These are phyloP conservation scores for Ganaspis sp. DNA, from an alignment of 1,140 invertebrate species.

Conservation along the genomic window DNA sequence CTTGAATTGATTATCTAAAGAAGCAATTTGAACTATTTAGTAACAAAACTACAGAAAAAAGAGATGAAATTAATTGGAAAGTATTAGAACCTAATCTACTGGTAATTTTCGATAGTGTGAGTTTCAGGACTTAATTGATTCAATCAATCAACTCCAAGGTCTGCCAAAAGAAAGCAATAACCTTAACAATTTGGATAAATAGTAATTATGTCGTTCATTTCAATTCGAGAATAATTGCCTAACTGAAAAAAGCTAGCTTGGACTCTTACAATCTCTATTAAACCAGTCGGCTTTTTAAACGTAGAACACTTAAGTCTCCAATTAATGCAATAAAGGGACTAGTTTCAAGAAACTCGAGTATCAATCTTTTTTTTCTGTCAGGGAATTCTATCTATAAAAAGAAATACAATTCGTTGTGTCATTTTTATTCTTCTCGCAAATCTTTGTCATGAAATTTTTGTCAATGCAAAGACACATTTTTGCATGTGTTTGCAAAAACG, in stretches of 20 bases:
- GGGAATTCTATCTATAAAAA: conserved; percentile 15
- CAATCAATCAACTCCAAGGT: neutral
- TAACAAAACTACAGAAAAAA: too few species aligned
- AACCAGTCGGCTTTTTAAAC: neutral
- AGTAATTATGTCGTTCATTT: neutral
- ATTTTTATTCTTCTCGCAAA: too few species aligned
- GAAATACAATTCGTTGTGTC: too few species aligned
- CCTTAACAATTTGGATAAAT: neutral
- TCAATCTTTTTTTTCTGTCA: neutral
- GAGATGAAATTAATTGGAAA: too few species aligned
- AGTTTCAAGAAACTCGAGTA: neutral
- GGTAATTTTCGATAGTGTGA: too few species aligned
- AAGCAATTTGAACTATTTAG: too few species aligned
- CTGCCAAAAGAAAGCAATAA: neutral
- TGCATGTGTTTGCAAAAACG: too few species aligned
- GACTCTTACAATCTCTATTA: neutral
- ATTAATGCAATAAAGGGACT: neutral
- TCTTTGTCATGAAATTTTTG: too few species aligned
- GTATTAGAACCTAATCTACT: too few species aligned
- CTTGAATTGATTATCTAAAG: too few species aligned
- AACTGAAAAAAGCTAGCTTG: neutral
- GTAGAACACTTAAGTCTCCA: neutral
- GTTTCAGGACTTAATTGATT: neutral
- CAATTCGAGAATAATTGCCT: neutral
- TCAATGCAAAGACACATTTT: too few species aligned